Percentiles rank a stretch among this genome's conserved stretches.
These are phyloP conservation scores for Carabus problematicus DNA, from an alignment of 2,888 invertebrate species.

Conservation along the genomic window DNA sequence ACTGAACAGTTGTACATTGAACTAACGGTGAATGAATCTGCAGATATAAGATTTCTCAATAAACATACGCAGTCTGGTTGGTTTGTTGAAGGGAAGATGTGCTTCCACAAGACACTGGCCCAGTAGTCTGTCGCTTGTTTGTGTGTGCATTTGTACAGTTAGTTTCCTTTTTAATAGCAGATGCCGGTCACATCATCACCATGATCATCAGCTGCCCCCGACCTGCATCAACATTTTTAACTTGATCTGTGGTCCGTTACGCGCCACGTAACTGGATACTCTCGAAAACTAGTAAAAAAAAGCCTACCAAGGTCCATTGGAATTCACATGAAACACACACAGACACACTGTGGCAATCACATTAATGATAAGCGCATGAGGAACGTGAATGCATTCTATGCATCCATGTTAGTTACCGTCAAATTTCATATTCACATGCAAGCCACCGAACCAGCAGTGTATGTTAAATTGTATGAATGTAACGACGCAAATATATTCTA, in stretches of 20 bases:
- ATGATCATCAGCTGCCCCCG: slow-evolving; percentile 26
- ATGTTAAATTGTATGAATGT: slow-evolving; percentile 32
- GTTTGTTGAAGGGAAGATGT: background rate
- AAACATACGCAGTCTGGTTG: slow-evolving; percentile 22
- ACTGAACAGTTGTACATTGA: slow-evolving; percentile 15
- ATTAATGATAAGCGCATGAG: too few relatives aligned
- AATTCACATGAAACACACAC: slow-evolving; percentile 3
- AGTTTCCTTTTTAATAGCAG: slow-evolving; percentile 28
- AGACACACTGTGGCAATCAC: background rate
- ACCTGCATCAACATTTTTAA: slow-evolving; percentile 33
- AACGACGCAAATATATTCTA: slow-evolving; percentile 31
- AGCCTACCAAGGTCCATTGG: background rate
- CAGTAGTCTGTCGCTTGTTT: too few relatives aligned
- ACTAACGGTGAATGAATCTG: slow-evolving; percentile 33
- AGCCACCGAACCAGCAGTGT: slow-evolving; percentile 14
- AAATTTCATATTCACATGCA: slow-evolving; percentile 30
- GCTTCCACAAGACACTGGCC: background rate
- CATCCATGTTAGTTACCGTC: slow-evolving; percentile 1
- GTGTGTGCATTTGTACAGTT: slow-evolving; percentile 30
- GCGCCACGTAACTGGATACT: background rate
- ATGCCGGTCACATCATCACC: slow-evolving; percentile 8
- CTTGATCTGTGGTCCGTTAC: slow-evolving; percentile 33
- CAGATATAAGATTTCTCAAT: background rate
- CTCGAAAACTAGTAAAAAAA: background rate
- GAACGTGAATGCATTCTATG: background rate